Percentiles rank a stretch among this genome's conserved stretches.
These are phyloP conservation scores for Theristicus caerulescens DNA, from an alignment of 2,113 vertebrate species.

Conservation along the genomic window DNA sequence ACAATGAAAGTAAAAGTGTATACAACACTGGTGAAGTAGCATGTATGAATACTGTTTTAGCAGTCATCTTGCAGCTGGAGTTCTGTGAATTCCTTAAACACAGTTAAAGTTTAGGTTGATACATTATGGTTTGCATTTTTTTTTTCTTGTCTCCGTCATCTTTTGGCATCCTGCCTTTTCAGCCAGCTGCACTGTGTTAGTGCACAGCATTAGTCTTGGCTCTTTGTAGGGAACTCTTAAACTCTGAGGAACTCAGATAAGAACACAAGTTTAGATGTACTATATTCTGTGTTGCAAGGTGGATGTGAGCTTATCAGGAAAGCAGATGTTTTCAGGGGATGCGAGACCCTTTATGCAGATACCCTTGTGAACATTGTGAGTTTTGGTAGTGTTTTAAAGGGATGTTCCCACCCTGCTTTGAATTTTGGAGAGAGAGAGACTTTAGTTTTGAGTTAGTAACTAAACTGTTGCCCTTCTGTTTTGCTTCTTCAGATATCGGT, in stretches of 20 bases:
- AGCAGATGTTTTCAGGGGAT: not conserved
- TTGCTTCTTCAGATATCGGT: not conserved
- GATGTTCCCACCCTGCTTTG: not conserved
- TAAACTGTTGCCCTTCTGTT: not conserved
- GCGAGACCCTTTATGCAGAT: not conserved
- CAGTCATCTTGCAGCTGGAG: not conserved
- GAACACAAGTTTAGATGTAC: not conserved
- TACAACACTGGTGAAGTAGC: not conserved
- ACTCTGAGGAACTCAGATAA: not conserved
- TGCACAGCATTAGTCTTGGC: not conserved
- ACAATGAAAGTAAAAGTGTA: not conserved
- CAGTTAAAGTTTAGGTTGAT: not conserved
- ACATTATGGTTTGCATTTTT: not conserved
- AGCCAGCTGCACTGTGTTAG: not conserved
- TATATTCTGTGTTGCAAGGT: not conserved
- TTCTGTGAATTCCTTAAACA: not conserved
- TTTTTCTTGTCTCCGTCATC: not conserved
- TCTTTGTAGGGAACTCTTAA: not conserved
- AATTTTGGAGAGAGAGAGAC: not conserved
- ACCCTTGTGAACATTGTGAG: not conserved
- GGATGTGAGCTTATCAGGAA: not conserved
- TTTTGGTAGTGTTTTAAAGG: not conserved
- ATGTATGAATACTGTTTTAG: not conserved
- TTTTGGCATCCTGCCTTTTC: not conserved
- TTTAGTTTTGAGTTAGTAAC: not conserved